These are phyloP conservation scores for Gryllus longicercus DNA, from an alignment of 2,888 invertebrate genomes.

Conservation along the genomic window DNA sequence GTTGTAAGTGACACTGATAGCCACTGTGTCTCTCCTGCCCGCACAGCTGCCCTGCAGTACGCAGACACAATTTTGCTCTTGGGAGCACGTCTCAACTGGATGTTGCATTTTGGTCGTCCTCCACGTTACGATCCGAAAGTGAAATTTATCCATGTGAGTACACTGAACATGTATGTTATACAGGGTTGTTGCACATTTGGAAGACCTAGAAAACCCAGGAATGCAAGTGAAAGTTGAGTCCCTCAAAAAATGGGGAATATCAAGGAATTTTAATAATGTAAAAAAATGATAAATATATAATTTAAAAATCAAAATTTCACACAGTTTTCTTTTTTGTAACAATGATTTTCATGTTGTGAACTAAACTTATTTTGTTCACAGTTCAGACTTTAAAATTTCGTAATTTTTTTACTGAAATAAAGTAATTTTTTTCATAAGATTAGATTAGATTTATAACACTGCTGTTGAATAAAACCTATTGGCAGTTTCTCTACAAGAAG, in stretches of 20 bases:
- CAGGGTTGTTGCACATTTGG: not conserved
- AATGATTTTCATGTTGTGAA: no score
- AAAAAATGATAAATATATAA: no score
- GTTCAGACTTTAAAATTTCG: no score
- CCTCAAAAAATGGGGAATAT: not conserved
- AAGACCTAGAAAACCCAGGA: not conserved
- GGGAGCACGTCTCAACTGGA: conserved; percentile 96
- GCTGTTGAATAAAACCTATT: no score
- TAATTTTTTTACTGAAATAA: no score
- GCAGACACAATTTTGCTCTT: conserved; percentile 85
- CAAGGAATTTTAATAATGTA: not conserved
- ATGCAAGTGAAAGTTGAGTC: not conserved
- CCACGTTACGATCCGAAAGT: conserved; percentile 80
- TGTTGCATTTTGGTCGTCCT: conserved; percentile 89
- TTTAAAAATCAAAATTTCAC: no score
- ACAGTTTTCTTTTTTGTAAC: no score
- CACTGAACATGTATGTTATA: not conserved
- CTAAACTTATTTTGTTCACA: no score
- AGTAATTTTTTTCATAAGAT: no score
- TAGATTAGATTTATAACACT: no score
- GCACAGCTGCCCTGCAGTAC: conserved; percentile 79
- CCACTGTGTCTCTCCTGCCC: conserved; percentile 79
- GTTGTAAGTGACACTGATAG: conserved; percentile 67
- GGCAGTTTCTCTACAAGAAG: no score
- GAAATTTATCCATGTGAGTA: conserved; percentile 77